Evolutionary conservation across 2,113 vertebrate genomes (phyloP).

Genomic region (Plecotus auritus): DNA sequence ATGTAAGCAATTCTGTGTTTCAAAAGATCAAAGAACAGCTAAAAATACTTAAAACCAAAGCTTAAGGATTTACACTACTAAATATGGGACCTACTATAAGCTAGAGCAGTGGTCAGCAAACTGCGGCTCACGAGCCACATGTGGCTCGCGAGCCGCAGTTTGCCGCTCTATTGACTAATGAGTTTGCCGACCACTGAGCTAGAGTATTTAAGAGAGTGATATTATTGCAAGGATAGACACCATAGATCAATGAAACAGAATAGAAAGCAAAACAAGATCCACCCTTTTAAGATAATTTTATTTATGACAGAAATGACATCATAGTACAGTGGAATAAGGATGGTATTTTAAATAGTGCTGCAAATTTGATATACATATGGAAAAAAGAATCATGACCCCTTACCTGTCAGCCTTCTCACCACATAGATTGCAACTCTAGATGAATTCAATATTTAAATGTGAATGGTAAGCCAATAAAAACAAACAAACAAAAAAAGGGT

Average conservation of each 20-base stretch:
- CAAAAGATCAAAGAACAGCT: not conserved
- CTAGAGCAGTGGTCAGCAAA: no score
- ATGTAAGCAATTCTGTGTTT: not conserved
- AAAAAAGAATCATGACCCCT: not conserved
- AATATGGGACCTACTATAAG: not conserved
- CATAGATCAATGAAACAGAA: not conserved
- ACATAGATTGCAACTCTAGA: not conserved
- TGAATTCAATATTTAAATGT: not conserved
- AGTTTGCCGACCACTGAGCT: not conserved
- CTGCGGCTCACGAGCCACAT: no score
- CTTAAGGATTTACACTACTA: not conserved
- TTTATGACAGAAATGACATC: not conserved
- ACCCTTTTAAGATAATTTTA: not conserved
- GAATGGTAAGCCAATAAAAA: not conserved
- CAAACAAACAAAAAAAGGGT: not conserved
- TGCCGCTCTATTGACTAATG: no score
- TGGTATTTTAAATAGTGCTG: not conserved
- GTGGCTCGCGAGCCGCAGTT: no score
- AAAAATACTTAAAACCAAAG: not conserved
- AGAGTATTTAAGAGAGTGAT: not conserved
- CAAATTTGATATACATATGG: not conserved
- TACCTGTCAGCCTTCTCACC: not conserved
- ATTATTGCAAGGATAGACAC: not conserved
- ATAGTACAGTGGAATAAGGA: not conserved
- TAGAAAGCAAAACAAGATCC: not conserved